phyloP scores from a whole-genome alignment of 2,888 invertebrate species.

The Patella pellucida region DNA sequence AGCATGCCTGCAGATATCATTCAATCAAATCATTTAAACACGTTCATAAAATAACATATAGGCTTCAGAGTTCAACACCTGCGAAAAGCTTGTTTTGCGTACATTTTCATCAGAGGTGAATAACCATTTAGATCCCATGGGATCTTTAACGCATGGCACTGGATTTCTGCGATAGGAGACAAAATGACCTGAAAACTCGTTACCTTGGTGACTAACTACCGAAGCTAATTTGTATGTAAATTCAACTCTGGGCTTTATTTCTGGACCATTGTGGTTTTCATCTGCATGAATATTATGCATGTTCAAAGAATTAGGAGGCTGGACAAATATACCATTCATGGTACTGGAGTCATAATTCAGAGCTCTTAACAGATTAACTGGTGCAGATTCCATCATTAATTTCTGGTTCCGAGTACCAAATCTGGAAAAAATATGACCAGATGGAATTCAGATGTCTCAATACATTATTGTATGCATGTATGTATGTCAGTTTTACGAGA shows the following conservation, averaged over 20 bases:
- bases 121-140: constrained; percentile 79
- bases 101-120: constrained; percentile 89
- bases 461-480: too few species aligned
- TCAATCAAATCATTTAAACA: constrained; percentile 28
- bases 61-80: constrained; percentile 87
- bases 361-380: constrained; percentile 64
- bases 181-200: constrained; percentile 92
- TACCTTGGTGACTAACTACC: constrained; percentile 92
- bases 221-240: constrained; percentile 84
- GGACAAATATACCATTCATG: constrained; percentile 54
- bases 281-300: constrained; percentile 35
- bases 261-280: constrained; percentile 42
- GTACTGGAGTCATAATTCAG: constrained; percentile 64
- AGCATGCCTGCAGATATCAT: too few species aligned
- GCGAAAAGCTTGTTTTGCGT: constrained; percentile 82
- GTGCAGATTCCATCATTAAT: constrained; percentile 45
- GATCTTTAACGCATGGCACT: constrained; percentile 28
- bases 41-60: constrained; percentile 93
- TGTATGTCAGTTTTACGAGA: too few species aligned
- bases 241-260: constrained; percentile 58
- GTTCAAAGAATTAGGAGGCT: constrained; percentile 31
- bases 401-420: constrained; percentile 24
- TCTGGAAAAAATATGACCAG: constrained; percentile 16
- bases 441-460: background rate
- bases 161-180: constrained; percentile 86